Conservation (phyloP, 1,140 invertebrate genomes). For the Amyelois transitella region DNA sequence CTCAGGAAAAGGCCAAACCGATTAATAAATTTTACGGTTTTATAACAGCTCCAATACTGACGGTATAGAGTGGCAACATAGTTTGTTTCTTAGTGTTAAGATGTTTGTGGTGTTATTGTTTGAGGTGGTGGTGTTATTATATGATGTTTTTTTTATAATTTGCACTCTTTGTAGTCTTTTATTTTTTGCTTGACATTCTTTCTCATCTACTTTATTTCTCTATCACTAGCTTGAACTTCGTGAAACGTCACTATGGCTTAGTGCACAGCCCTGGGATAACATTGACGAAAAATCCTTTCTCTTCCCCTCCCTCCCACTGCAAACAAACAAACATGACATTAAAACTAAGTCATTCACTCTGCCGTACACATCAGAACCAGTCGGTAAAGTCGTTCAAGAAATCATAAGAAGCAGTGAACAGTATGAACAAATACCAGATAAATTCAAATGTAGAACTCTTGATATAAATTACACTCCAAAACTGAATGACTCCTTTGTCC, state of each 20-base stretch:
- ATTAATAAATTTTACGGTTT: no score
- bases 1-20: no score
- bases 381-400: constrained; percentile 38
- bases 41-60: no score
- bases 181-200: constrained; percentile 24
- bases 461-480: constrained; percentile 26
- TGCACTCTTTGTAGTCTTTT: neutral
- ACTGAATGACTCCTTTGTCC: constrained; percentile 50
- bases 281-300: constrained; percentile 52
- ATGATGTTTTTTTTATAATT: constrained; percentile 1
- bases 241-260: constrained; percentile 50
- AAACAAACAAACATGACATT: constrained; percentile 5
- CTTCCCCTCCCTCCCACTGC: constrained; percentile 25
- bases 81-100: no score
- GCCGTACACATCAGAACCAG: constrained; percentile 15
- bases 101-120: no score
- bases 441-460: constrained; percentile 26
- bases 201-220: constrained; percentile 41
- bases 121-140: neutral
- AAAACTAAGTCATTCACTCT: constrained; percentile 11
- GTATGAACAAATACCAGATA: constrained; percentile 37
- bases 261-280: constrained; percentile 49
- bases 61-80: no score
- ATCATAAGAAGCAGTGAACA: constrained; percentile 43
- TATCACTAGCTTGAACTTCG: constrained; percentile 62